Conservation (phyloP, 2,113 vertebrate genomes). For the Baryphthengus martii region DNA sequence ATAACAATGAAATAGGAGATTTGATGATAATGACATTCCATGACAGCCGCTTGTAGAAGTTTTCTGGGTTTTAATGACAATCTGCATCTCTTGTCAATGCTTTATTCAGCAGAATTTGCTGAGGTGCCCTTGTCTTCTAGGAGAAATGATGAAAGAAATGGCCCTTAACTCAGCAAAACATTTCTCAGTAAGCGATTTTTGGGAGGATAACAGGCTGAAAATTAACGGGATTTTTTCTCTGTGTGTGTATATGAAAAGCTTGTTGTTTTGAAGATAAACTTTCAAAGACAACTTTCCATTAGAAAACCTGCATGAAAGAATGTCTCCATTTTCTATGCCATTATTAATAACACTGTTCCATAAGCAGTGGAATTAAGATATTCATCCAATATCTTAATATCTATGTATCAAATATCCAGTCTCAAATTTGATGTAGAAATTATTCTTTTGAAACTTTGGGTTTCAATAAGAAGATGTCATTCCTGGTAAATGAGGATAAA, state of each 20-base stretch:
- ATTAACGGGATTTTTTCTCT: background rate
- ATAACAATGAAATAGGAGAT: background rate
- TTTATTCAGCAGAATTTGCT: background rate
- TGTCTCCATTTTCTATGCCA: background rate
- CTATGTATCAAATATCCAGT: background rate
- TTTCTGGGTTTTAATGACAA: background rate
- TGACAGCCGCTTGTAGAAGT: background rate
- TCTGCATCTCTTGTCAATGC: background rate
- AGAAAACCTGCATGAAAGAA: background rate
- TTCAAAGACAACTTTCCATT: background rate
- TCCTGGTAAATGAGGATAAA: constrained; percentile 19
- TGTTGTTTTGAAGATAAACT: background rate
- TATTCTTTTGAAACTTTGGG: background rate
- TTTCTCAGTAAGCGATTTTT: background rate
- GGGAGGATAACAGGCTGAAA: background rate
- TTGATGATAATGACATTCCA: background rate
- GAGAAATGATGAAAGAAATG: background rate
- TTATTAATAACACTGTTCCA: background rate
- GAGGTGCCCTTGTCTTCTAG: background rate
- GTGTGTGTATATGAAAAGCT: background rate
- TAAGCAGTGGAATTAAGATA: background rate
- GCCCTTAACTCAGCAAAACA: constrained; percentile 12
- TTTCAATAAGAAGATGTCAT: background rate
- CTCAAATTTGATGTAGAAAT: background rate
- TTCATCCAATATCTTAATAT: background rate